Evolutionary conservation across 37 sponge, comb jelly and placozoan genomes (phyloP).

Genomic region (Beroe ovata): DNA sequence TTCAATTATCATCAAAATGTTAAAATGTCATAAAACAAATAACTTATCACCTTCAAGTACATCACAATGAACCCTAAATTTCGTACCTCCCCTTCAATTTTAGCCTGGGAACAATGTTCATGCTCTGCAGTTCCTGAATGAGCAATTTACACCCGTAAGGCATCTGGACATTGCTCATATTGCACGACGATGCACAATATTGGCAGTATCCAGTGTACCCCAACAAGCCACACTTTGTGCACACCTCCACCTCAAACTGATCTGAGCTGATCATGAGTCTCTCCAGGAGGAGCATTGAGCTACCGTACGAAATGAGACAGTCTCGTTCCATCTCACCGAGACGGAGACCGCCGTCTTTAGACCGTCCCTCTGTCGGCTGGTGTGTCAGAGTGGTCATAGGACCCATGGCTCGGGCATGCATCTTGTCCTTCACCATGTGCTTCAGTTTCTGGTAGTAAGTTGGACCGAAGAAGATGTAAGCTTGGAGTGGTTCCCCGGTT

Average conservation of each 20-base stretch:
- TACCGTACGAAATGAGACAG: slow-evolving; percentile 96
- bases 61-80: slow-evolving; percentile 6
- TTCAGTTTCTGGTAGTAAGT: slow-evolving; percentile 99
- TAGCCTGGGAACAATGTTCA: slow-evolving; percentile 92
- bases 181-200: slow-evolving; percentile 83
- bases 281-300: slow-evolving; percentile 93
- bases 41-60: too few relatives aligned
- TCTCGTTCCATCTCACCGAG: slow-evolving; percentile 99
- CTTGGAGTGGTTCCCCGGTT: slow-evolving; percentile 89
- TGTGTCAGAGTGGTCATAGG: slow-evolving; percentile 93
- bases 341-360: slow-evolving; percentile 92
- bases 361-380: slow-evolving; percentile 97
- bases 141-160: slow-evolving; percentile 98
- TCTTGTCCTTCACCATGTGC: slow-evolving; percentile 99
- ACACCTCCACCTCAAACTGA: slow-evolving; percentile 94
- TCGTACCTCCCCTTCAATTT: slow-evolving; percentile 59
- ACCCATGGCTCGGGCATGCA: slow-evolving; percentile 95
- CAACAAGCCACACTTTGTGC: slow-evolving; percentile 90
- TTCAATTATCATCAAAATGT: too few relatives aligned
- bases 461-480: slow-evolving; percentile 96
- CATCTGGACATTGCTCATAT: slow-evolving; percentile 88
- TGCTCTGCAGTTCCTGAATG: slow-evolving; percentile 95
- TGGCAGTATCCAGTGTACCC: slow-evolving; percentile 97
- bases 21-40: too few relatives aligned
- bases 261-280: slow-evolving; percentile 97